A percentile compares a stretch with the other conserved stretches of the same genome.
These are phyloP conservation scores for Malurus melanocephalus DNA, from an alignment of 2,113 vertebrate genomes.

Conservation along the genomic window DNA sequence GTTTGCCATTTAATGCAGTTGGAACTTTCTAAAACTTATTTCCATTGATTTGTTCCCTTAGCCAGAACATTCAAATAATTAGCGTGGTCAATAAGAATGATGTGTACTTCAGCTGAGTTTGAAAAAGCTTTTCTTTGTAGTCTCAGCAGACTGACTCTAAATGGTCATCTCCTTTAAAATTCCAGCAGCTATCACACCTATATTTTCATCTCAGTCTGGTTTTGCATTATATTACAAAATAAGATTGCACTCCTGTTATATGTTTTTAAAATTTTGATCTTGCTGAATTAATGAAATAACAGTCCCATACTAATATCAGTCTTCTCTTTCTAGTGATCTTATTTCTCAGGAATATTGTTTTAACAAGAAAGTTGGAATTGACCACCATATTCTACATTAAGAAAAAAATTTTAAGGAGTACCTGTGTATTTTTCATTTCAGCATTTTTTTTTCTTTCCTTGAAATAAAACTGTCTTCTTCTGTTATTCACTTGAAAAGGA, in stretches of 20 bases:
- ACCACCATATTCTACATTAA: not conserved
- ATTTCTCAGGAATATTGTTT: not conserved
- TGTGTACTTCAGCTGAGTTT: not conserved
- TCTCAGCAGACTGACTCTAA: not conserved
- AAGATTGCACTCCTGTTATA: not conserved
- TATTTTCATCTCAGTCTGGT: not conserved
- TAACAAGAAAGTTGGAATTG: not conserved
- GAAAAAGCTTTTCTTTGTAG: not conserved
- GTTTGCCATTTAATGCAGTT: not conserved
- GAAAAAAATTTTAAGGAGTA: not conserved
- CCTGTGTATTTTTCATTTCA: not conserved
- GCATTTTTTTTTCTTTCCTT: not conserved
- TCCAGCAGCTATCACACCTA: not conserved
- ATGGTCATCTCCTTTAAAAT: not conserved
- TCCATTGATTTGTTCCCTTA: conserved; percentile 13
- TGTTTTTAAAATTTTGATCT: not conserved
- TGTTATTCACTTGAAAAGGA: not conserved
- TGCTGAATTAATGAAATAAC: not conserved
- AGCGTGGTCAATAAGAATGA: not conserved
- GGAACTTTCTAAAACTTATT: conserved; percentile 2
- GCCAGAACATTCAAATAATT: conserved; percentile 23
- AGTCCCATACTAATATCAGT: not conserved
- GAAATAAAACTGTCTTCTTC: not conserved
- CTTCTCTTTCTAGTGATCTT: not conserved
- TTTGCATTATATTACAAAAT: not conserved